phyloP scores from a whole-genome alignment of 2,113 vertebrate species.

The Todiramphus chloris region DNA sequence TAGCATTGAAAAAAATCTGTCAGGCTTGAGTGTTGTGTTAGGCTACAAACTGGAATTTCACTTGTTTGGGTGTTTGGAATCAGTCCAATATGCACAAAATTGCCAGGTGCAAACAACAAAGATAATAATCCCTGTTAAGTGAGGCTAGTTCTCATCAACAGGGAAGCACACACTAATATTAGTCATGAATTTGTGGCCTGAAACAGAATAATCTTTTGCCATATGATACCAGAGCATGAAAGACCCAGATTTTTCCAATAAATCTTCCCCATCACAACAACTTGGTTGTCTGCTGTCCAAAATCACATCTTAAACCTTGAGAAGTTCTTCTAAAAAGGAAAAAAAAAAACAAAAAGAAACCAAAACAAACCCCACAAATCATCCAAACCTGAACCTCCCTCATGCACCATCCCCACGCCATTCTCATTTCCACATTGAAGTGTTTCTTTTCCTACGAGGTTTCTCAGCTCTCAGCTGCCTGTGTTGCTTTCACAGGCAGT shows the following conservation, averaged over 20 bases:
- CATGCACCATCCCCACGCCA: neutral
- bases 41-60: neutral
- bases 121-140: neutral
- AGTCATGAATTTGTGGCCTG: neutral
- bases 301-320: neutral
- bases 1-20: neutral
- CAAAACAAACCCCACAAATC: neutral
- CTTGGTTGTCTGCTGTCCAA: neutral
- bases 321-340: neutral
- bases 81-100: neutral
- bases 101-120: neutral
- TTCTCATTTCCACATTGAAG: neutral
- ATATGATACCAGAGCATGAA: neutral
- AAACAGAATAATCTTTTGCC: neutral
- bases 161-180: neutral
- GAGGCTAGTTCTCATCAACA: neutral
- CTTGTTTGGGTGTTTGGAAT: neutral
- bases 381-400: neutral
- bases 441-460: neutral
- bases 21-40: neutral
- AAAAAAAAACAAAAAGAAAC: too few relatives aligned
- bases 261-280: neutral
- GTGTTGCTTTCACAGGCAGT: constrained; percentile 78
- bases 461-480: neutral
- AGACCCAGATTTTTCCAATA: neutral